phyloP scores from a whole-genome alignment of 1,140 invertebrate genomes.

The Drosophila tani region DNA sequence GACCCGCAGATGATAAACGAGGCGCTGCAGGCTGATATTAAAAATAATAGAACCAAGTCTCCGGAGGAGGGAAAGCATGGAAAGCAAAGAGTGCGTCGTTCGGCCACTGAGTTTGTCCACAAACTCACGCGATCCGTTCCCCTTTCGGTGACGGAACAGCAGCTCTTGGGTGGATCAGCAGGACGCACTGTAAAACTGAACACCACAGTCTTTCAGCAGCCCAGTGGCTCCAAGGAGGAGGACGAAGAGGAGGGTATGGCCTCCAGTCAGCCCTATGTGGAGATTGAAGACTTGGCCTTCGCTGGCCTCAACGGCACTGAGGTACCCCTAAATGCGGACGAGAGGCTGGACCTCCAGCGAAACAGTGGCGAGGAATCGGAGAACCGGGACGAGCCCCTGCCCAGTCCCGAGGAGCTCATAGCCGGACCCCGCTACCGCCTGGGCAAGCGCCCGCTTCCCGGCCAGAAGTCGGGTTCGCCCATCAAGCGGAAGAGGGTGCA shows the following conservation, averaged over 20 bases:
- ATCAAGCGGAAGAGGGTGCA: slow-evolving; percentile 69
- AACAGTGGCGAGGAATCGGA: slow-evolving; percentile 43
- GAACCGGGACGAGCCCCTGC: slow-evolving; percentile 70
- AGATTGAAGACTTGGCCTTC: slow-evolving; percentile 77
- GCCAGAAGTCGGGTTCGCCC: slow-evolving; percentile 46
- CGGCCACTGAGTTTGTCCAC: slow-evolving; percentile 71
- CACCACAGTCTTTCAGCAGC: slow-evolving; percentile 68
- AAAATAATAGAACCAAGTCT: slow-evolving; percentile 4
- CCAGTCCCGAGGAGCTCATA: slow-evolving; percentile 79
- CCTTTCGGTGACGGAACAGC: slow-evolving; percentile 66
- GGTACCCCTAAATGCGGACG: slow-evolving; percentile 44
- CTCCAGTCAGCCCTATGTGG: slow-evolving; percentile 54
- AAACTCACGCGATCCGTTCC: slow-evolving; percentile 74
- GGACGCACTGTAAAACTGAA: slow-evolving; percentile 71
- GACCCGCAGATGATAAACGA: slow-evolving; percentile 80
- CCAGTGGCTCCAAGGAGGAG: slow-evolving; percentile 30
- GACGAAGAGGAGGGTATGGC: background rate
- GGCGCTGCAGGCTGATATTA: slow-evolving; percentile 46
- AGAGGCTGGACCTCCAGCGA: slow-evolving; percentile 43
- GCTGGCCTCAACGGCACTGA: slow-evolving; percentile 76
- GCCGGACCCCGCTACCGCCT: slow-evolving; percentile 75
- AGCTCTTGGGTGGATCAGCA: slow-evolving; percentile 57
- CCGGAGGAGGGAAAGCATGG: background rate
- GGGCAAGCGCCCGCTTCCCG: slow-evolving; percentile 43
- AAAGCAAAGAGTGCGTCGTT: slow-evolving; percentile 49